Percentiles rank a stretch among this genome's conserved stretches.
phyloP scores from a whole-genome alignment of 1,140 invertebrate species.

The Neodiprion lecontei region DNA sequence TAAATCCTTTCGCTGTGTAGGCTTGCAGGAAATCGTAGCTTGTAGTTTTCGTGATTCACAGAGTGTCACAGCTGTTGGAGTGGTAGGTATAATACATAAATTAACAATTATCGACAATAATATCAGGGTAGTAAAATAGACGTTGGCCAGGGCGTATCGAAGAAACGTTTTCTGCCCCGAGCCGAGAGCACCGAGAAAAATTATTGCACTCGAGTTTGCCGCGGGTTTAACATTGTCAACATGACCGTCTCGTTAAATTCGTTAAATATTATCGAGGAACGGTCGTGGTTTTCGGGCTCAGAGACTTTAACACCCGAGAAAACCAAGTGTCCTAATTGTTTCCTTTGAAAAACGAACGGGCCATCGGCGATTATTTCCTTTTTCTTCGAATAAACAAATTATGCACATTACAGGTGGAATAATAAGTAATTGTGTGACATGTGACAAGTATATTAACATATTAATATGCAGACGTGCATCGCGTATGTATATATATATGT shows the following conservation, averaged over 20 bases:
- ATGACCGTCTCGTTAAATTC: neutral
- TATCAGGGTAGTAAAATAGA: slow-evolving; percentile 29
- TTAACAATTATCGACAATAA: neutral
- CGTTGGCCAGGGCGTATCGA: slow-evolving; percentile 31
- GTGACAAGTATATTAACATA: no score
- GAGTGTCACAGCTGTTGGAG: slow-evolving; percentile 38
- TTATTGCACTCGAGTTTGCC: no score
- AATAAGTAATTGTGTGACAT: neutral
- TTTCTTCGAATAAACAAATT: neutral
- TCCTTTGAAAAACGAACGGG: neutral
- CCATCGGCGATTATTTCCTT: neutral
- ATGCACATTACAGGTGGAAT: neutral
- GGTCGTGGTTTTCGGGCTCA: neutral
- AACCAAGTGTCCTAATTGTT: no score
- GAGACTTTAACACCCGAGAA: no score
- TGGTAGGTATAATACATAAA: slow-evolving; percentile 1
- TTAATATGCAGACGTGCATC: no score
- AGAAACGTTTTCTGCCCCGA: no score
- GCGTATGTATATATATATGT: no score
- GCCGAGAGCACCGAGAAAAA: no score
- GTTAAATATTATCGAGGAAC: neutral
- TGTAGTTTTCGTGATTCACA: slow-evolving; percentile 25
- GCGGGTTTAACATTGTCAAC: neutral
- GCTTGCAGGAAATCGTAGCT: slow-evolving; percentile 43
- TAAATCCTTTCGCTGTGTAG: slow-evolving; percentile 41